phyloP scores from a whole-genome alignment of 2,797 vertebrate species.

The Galago senegalensis region DNA sequence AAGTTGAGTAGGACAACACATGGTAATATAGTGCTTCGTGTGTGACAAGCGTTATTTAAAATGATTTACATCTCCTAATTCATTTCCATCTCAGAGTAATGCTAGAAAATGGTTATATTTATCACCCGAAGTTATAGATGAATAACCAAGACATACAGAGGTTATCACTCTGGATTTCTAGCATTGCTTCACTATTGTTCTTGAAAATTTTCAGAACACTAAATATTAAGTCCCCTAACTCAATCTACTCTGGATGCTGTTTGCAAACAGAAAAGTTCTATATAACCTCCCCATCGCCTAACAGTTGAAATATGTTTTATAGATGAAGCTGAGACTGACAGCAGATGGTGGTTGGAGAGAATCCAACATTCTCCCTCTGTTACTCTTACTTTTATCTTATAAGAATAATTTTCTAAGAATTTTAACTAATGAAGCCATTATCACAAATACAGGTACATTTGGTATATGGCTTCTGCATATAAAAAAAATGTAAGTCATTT shows the following conservation, averaged over 20 bases:
- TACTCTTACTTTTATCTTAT: not conserved
- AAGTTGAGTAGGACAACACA: not conserved
- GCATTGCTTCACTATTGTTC: not conserved
- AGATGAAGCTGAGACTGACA: slow-evolving; percentile 71
- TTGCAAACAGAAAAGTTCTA: slow-evolving; percentile 71
- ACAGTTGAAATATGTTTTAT: slow-evolving; percentile 75
- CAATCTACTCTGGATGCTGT: slow-evolving; percentile 32
- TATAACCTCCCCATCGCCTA: slow-evolving; percentile 60
- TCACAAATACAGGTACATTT: not conserved
- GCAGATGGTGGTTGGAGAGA: slow-evolving; percentile 74
- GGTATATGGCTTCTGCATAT: not conserved
- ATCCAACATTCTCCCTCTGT: slow-evolving; percentile 62
- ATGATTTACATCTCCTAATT: not conserved
- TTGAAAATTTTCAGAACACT: not conserved
- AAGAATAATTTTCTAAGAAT: slow-evolving; percentile 39
- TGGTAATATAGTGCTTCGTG: not conserved
- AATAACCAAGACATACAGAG: not conserved
- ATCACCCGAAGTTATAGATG: not conserved
- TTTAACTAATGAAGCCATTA: slow-evolving; percentile 30
- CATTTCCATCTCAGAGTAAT: not conserved
- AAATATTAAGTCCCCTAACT: not conserved
- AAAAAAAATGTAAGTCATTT: not conserved
- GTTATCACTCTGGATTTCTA: not conserved
- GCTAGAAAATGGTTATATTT: not conserved
- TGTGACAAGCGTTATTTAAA: not conserved